These are phyloP conservation scores for Rhynchonema sp. DNA, from an alignment of 2,888 invertebrate genomes.

Conservation along the genomic window DNA sequence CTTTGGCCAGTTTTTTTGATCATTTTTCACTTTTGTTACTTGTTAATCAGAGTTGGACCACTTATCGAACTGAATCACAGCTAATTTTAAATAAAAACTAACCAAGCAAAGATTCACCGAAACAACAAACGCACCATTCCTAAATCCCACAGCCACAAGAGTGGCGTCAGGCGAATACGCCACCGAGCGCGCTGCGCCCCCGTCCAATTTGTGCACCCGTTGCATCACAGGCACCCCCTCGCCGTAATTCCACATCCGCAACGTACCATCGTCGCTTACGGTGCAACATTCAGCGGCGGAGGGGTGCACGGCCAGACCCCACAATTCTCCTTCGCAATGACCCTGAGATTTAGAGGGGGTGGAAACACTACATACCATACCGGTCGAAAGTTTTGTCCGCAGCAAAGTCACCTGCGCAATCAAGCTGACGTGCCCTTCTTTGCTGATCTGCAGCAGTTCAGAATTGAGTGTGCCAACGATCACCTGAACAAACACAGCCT, in stretches of 20 bases:
- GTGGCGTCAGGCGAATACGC: slow-evolving; percentile 31
- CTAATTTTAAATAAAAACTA: no score
- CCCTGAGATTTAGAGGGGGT: slow-evolving; percentile 20
- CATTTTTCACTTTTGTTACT: no score
- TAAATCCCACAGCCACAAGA: slow-evolving; percentile 31
- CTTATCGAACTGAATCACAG: no score
- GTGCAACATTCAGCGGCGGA: slow-evolving; percentile 23
- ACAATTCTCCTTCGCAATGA: slow-evolving; percentile 32
- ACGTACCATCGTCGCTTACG: slow-evolving; percentile 31
- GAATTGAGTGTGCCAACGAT: not conserved
- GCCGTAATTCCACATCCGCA: slow-evolving; percentile 30
- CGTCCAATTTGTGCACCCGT: slow-evolving; percentile 8
- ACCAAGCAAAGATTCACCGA: no score
- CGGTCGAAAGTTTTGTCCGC: no score
- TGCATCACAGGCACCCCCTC: slow-evolving; percentile 13
- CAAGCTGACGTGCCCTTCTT: not conserved
- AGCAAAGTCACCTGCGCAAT: not conserved
- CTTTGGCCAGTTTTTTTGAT: no score
- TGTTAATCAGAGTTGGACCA: no score
- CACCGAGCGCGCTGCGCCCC: slow-evolving; percentile 25
- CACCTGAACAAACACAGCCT: no score
- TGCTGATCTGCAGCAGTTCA: not conserved
- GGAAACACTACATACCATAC: no score
- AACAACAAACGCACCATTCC: slow-evolving; percentile 19
- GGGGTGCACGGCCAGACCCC: slow-evolving; percentile 25